Conservation (phyloP, 2,113 vertebrate genomes). For the Panthera leo region DNA sequence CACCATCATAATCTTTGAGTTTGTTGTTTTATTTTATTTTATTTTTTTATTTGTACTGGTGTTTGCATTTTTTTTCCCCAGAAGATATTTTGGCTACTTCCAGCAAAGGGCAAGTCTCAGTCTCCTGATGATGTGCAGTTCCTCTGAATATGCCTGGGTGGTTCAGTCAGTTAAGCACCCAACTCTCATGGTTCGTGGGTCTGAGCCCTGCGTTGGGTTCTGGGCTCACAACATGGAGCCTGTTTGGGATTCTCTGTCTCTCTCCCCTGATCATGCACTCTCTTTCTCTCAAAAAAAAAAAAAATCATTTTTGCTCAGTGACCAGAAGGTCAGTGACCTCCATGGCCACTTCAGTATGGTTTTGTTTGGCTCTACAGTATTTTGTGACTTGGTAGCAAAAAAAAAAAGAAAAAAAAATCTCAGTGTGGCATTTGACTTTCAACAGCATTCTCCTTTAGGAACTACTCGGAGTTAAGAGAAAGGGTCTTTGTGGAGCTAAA, state of each 20-base stretch:
- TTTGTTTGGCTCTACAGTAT: background rate
- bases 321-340: background rate
- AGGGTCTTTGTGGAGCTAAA: slow-evolving; percentile 5
- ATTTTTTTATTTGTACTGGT: background rate
- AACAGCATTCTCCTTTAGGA: background rate
- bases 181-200: too few relatives aligned
- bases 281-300: background rate
- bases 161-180: background rate
- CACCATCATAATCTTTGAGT: background rate
- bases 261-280: too few relatives aligned
- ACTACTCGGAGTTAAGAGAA: slow-evolving; percentile 36
- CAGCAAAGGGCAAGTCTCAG: background rate
- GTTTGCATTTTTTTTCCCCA: background rate
- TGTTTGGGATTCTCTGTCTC: too few relatives aligned
- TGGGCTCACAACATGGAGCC: too few relatives aligned
- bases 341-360: background rate
- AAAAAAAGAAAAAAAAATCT: background rate
- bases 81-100: background rate
- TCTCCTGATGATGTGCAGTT: background rate
- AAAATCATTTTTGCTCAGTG: background rate
- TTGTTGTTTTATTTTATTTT: background rate
- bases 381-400: background rate
- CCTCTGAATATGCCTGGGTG: background rate
- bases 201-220: too few relatives aligned
- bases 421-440: background rate